Conservation (phyloP, 2,797 vertebrate genomes). For the Poeciliopsis infans region DNA sequence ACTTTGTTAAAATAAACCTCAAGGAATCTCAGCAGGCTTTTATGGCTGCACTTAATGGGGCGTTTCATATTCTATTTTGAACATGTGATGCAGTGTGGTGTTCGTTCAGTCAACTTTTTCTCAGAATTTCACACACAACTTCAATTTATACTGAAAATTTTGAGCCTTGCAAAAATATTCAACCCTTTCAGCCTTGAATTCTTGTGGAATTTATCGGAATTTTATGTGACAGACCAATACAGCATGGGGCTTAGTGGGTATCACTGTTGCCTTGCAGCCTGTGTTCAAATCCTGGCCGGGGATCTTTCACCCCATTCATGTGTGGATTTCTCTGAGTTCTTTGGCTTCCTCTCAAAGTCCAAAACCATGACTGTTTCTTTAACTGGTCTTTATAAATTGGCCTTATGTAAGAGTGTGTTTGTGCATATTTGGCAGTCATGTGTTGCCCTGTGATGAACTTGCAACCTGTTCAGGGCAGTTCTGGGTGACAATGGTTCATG, state of each 20-base stretch:
- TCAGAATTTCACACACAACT: not conserved
- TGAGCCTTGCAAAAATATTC: not conserved
- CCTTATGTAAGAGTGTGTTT: not conserved
- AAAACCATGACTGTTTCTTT: not conserved
- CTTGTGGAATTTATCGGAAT: not conserved
- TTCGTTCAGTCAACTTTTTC: not conserved
- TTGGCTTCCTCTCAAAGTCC: not conserved
- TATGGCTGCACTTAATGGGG: not conserved
- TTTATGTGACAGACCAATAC: not conserved
- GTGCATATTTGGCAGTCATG: not conserved
- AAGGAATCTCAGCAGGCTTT: not conserved
- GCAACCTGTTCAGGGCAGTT: not conserved
- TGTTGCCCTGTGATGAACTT: not conserved
- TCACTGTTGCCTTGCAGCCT: not conserved
- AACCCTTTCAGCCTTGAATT: not conserved
- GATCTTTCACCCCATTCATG: not conserved
- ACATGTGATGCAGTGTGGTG: not conserved
- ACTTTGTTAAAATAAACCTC: not conserved
- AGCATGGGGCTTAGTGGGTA: not conserved
- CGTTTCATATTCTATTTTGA: slow-evolving; percentile 1
- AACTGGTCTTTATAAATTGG: not conserved
- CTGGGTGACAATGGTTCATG: not conserved
- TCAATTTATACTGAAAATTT: not conserved
- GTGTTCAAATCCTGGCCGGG: not conserved
- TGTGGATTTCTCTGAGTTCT: not conserved